These are phyloP conservation scores for Ascaphus truei DNA, from an alignment of 2,113 vertebrate genomes.

Conservation along the genomic window DNA sequence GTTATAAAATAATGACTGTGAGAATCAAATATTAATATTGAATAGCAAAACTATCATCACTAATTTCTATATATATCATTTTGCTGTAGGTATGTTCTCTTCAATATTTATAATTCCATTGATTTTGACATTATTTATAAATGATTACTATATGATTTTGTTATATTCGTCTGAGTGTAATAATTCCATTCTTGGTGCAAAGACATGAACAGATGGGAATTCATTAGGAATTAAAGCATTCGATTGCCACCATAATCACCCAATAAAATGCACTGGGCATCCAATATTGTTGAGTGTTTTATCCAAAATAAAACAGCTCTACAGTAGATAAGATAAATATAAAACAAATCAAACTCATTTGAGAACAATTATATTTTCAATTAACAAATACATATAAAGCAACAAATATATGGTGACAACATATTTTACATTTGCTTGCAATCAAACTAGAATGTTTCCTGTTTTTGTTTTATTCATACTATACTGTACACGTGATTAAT, in stretches of 20 bases:
- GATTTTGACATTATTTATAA: background rate
- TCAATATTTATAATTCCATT: background rate
- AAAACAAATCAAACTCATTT: background rate
- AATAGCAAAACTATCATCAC: no score
- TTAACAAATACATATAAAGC: no score
- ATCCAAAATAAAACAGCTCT: background rate
- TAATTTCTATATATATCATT: no score
- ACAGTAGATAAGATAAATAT: background rate
- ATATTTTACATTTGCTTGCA: no score
- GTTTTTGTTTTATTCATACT: no score
- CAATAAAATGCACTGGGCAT: slow-evolving; percentile 22
- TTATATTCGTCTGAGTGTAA: background rate
- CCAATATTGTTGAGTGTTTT: slow-evolving; percentile 1
- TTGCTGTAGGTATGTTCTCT: no score
- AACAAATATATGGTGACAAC: no score
- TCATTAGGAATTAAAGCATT: slow-evolving; percentile 58
- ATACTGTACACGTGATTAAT: no score
- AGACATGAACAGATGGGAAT: slow-evolving; percentile 63
- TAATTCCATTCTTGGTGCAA: background rate
- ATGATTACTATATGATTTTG: background rate
- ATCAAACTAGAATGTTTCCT: no score
- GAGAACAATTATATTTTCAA: no score
- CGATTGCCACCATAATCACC: slow-evolving; percentile 45
- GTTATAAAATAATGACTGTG: no score
- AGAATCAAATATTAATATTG: no score